phyloP scores from a whole-genome alignment of 2,888 invertebrate genomes.

The Leptinotarsa juncta region DNA sequence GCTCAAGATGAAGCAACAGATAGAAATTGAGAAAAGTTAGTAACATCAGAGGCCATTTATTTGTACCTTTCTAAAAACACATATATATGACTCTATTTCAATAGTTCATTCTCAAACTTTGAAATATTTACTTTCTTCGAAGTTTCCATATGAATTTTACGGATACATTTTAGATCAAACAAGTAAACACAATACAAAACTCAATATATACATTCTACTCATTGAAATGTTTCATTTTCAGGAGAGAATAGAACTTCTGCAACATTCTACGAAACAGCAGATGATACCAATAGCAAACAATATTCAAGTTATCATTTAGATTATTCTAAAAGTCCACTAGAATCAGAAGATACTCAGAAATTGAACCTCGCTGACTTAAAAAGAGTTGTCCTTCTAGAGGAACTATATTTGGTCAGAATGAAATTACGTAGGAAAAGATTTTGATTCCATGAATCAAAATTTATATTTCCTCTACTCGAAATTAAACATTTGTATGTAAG shows the following conservation, averaged over 20 bases:
- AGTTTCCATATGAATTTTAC: background rate
- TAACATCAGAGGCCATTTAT: background rate
- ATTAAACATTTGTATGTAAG: too few species aligned
- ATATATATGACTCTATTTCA: too few species aligned
- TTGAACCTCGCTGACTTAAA: conserved; percentile 24
- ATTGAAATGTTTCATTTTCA: background rate
- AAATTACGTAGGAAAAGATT: background rate
- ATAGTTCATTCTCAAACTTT: too few species aligned
- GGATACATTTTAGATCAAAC: background rate
- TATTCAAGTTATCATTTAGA: background rate
- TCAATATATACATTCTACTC: background rate
- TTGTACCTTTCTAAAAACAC: too few species aligned
- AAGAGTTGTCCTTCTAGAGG: conserved; percentile 29
- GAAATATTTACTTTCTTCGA: background rate
- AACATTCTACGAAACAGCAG: background rate
- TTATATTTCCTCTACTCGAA: background rate
- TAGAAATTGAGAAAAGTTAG: conserved; percentile 6
- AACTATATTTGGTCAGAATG: conserved; percentile 29
- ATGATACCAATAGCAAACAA: background rate
- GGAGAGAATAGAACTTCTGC: background rate
- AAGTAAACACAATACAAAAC: background rate
- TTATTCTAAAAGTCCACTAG: background rate
- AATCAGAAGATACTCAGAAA: conserved; percentile 22
- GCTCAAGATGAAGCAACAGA: conserved; percentile 17
- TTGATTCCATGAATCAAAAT: too few species aligned